Evolutionary conservation across 2,888 invertebrate genomes (phyloP).

Genomic region (Notodonta ziczac): DNA sequence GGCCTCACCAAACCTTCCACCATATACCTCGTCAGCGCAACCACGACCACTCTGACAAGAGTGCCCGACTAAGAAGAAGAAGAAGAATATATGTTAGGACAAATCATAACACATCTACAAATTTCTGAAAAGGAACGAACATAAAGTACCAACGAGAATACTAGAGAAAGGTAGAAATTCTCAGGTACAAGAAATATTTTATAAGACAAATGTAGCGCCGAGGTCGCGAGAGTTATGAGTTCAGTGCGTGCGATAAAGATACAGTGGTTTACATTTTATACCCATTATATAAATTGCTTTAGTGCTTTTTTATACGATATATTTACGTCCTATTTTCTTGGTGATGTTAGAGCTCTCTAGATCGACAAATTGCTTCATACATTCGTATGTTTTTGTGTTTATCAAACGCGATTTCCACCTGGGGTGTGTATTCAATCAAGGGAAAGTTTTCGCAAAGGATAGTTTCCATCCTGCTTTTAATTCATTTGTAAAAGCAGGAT

Average conservation of each 20-base stretch:
- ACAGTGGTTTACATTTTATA: constrained; percentile 3
- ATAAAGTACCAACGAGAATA: neutral
- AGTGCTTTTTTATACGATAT: constrained; percentile 1
- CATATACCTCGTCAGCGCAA: too few relatives aligned
- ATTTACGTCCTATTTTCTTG: neutral
- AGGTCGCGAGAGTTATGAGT: constrained; percentile 17
- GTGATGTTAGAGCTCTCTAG: neutral
- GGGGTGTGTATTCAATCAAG: too few relatives aligned
- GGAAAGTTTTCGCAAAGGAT: too few relatives aligned
- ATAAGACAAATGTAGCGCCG: constrained; percentile 30
- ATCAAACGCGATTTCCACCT: too few relatives aligned
- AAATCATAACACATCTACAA: neutral
- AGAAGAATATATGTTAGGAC: too few relatives aligned
- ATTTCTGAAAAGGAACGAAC: neutral
- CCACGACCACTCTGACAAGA: too few relatives aligned
- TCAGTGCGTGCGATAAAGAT: constrained; percentile 18
- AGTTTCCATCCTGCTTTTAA: too few relatives aligned
- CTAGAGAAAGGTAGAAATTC: constrained; percentile 16
- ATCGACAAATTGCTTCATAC: too few relatives aligned
- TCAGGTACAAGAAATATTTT: constrained; percentile 32
- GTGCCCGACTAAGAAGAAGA: too few relatives aligned
- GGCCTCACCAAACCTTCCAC: too few relatives aligned
- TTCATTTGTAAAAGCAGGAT: too few relatives aligned
- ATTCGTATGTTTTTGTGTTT: too few relatives aligned
- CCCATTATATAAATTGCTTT: constrained; percentile 1